Conservation (phyloP, 2,113 vertebrate genomes). For the Daubentonia madagascariensis region DNA sequence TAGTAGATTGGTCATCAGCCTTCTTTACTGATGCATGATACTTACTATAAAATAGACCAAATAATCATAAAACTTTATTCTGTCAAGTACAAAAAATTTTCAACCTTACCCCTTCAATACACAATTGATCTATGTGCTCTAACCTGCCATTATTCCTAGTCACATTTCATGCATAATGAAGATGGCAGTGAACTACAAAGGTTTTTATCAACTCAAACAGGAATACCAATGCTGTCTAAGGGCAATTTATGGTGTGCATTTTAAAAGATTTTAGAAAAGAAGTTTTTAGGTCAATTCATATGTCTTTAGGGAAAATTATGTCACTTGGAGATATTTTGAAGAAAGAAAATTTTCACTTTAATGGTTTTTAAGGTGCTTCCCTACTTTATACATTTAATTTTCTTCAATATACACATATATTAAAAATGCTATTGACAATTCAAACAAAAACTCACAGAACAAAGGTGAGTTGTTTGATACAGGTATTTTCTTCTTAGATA, state of each 20-base stretch:
- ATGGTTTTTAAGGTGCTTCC: background rate
- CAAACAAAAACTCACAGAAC: background rate
- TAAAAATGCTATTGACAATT: background rate
- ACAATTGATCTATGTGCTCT: too few species aligned
- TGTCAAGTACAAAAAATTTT: too few species aligned
- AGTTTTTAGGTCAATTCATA: slow-evolving; percentile 29
- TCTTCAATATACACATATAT: background rate
- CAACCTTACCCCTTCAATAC: too few species aligned
- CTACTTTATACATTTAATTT: background rate
- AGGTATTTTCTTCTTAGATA: background rate
- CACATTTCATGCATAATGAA: slow-evolving; percentile 72
- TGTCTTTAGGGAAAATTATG: slow-evolving; percentile 36
- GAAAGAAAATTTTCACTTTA: background rate
- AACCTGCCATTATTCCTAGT: too few species aligned
- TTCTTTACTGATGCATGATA: slow-evolving; percentile 17
- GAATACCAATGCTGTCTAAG: slow-evolving; percentile 61
- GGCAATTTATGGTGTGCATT: slow-evolving; percentile 41
- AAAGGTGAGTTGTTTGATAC: background rate
- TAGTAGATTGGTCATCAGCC: background rate
- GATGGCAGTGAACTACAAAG: slow-evolving; percentile 68
- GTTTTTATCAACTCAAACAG: slow-evolving; percentile 63
- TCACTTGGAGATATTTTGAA: slow-evolving; percentile 2
- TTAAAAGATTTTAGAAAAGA: slow-evolving; percentile 12
- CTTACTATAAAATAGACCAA: slow-evolving; percentile 17
- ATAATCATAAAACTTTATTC: slow-evolving; percentile 39